These are phyloP conservation scores for Seira musarum DNA, from an alignment of 2,888 invertebrate genomes.

Conservation along the genomic window DNA sequence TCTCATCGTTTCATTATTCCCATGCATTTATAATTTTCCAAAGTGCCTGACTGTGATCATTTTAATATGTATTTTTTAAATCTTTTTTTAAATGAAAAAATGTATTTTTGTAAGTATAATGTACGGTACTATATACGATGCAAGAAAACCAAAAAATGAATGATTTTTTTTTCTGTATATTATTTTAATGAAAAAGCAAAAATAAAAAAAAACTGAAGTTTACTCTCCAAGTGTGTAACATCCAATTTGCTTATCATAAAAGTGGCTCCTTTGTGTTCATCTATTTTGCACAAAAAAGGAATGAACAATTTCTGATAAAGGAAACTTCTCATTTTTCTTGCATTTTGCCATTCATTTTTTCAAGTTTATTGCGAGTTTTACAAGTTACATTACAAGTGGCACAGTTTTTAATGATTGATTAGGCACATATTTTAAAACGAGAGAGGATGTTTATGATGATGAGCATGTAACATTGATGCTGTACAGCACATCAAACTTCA, in stretches of 20 bases:
- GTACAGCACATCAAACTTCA: too few species aligned
- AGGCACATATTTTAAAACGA: background rate
- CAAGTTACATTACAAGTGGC: too few species aligned
- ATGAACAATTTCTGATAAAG: too few species aligned
- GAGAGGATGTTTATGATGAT: too few species aligned
- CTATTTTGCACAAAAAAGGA: too few species aligned
- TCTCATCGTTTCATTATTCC: background rate
- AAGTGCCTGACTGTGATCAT: background rate
- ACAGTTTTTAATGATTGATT: background rate
- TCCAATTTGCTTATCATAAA: too few species aligned
- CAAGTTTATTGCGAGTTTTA: slow-evolving; percentile 27
- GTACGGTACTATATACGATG: slow-evolving; percentile 16
- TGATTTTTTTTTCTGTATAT: background rate
- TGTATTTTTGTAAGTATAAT: slow-evolving; percentile 24
- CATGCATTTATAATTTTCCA: background rate
- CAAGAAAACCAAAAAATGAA: too few species aligned
- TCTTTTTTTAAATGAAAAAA: background rate
- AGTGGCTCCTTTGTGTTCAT: too few species aligned
- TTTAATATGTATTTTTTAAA: background rate
- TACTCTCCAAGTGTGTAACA: too few species aligned
- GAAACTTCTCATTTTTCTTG: slow-evolving; percentile 3
- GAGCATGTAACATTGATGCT: too few species aligned
- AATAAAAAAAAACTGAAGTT: too few species aligned
- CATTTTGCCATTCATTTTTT: too few species aligned
- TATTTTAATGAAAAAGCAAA: slow-evolving; percentile 22